Percentiles rank a stretch among this genome's conserved stretches.
Conservation (phyloP, 2,888 invertebrate species). For the Hypselothyrea guttata region DNA sequence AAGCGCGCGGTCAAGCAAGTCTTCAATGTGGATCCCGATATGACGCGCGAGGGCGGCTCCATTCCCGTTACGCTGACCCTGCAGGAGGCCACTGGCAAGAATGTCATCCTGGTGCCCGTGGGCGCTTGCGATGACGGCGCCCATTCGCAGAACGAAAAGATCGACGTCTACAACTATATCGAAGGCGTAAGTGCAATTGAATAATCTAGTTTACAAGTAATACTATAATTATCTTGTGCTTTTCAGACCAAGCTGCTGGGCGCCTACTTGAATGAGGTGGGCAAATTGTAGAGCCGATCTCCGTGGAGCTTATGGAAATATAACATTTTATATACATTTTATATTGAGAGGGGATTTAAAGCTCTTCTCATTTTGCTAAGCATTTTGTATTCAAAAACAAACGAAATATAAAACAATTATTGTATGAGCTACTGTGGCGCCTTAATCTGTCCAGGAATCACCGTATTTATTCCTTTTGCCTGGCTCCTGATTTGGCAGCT, state of each 20-base stretch:
- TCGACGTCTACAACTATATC: slow-evolving; percentile 95
- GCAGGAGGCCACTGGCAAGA: slow-evolving; percentile 95
- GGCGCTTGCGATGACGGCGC: slow-evolving; percentile 97
- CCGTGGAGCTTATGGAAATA: slow-evolving; percentile 15
- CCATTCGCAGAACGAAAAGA: slow-evolving; percentile 99
- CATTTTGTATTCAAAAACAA: slow-evolving; percentile 39
- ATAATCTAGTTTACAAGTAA: background rate
- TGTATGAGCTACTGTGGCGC: slow-evolving; percentile 3
- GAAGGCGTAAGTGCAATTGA: slow-evolving; percentile 88
- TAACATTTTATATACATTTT: slow-evolving; percentile 24
- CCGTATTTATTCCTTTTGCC: slow-evolving; percentile 80
- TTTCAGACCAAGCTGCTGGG: slow-evolving; percentile 93
- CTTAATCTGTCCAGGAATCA: slow-evolving; percentile 80
- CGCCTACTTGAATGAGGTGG: slow-evolving; percentile 91
- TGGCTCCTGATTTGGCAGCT: slow-evolving; percentile 17
- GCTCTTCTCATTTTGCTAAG: slow-evolving; percentile 15
- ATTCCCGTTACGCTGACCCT: slow-evolving; percentile 98
- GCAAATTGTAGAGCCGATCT: slow-evolving; percentile 55
- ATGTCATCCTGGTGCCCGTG: slow-evolving; percentile 96
- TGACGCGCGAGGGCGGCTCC: slow-evolving; percentile 98
- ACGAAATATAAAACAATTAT: slow-evolving; percentile 44
- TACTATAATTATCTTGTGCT: background rate
- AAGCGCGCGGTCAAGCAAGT: slow-evolving; percentile 91
- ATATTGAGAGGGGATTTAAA: slow-evolving; percentile 11
- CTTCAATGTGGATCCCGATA: slow-evolving; percentile 93